Base-by-base conservation (phyloP, 2,113 vertebrate genomes). In the Etheostoma spectabile region DNA sequence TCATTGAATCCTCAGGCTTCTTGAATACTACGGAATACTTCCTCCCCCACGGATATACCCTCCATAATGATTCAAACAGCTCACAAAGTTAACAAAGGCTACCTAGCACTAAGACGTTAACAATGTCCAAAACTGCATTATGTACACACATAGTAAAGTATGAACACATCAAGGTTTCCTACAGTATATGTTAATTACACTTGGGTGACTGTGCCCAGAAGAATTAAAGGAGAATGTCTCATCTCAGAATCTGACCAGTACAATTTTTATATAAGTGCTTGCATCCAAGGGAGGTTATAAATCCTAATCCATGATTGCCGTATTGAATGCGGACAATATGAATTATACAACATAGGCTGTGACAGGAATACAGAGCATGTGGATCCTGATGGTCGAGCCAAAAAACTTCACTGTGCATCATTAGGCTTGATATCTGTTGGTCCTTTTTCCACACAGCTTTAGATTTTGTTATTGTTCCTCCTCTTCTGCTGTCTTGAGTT, bases 281-380 rank as follows among this genome's bases (percentile, higher is more conserved):
- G 22, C 24, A 27, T 46, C 64, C 71, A 57, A 65, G 56, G 46
- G 45, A 76, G 51, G 51, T 79, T 81, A 79, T 35, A 74, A 71
- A 45, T 77, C 68, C 55, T 76, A 57, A 85, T 76, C 56, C 78
- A 71, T 74, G 77, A 81, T 48, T 62, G 60, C 12, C 49, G 4
- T 78, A 87, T 14, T 79, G 67, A 86, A 74, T 78, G 70, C 4
- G 0, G 45, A 69, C 55, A 45, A 64, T 69, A 79, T 65, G 38
- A 72, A 73, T 79, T 68, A 48, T 33, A 79, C 59, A 75, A 42
- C 55, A 59, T n/a, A 14, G 60, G 46, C 66, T 79, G 38, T 77
- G 69, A 77, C 59, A 75, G 33, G 59, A 72, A 82, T 71, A 33
- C 64, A 65, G 63, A 71, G 64, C 75, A 72, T 67, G 75, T 72